Percentiles rank a stretch among this genome's conserved stretches.
These are phyloP conservation scores for Anastrepha obliqua DNA, from an alignment of 1,140 invertebrate genomes.

Conservation along the genomic window DNA sequence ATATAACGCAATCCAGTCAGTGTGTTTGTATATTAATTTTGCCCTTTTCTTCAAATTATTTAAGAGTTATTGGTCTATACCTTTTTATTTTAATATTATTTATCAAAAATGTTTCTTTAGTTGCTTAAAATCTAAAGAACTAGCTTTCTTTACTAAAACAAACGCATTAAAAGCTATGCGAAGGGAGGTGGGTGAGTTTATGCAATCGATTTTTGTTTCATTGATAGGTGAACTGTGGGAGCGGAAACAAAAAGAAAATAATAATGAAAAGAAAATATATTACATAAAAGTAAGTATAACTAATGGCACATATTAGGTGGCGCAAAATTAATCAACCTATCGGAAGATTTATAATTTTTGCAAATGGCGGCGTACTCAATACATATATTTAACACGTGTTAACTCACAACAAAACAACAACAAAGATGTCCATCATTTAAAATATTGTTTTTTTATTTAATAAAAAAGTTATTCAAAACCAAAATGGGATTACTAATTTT, in stretches of 20 bases:
- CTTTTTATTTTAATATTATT: background rate
- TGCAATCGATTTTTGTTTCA: slow-evolving; percentile 27
- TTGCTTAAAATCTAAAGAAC: slow-evolving; percentile 48
- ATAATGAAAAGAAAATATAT: background rate
- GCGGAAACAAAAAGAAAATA: slow-evolving; percentile 46
- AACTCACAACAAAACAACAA: no score
- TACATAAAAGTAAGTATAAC: no score
- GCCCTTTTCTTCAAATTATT: background rate
- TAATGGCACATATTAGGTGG: no score
- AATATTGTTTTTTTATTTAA: no score
- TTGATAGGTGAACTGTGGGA: slow-evolving; percentile 55
- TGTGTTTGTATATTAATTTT: background rate
- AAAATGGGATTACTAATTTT: no score
- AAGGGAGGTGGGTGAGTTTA: background rate
- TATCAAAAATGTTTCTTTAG: slow-evolving; percentile 5
- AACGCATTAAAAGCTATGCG: slow-evolving; percentile 43
- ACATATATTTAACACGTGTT: no score
- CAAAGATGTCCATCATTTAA: no score
- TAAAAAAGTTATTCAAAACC: no score
- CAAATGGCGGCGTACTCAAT: no score
- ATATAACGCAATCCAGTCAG: background rate
- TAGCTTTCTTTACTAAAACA: slow-evolving; percentile 49
- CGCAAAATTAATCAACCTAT: no score
- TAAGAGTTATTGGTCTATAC: background rate
- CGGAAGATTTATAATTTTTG: no score